A percentile compares a stretch with the other conserved stretches of the same genome.
Evolutionary conservation across 2,113 vertebrate genomes (phyloP).

Genomic region (Cynocephalus volans): DNA sequence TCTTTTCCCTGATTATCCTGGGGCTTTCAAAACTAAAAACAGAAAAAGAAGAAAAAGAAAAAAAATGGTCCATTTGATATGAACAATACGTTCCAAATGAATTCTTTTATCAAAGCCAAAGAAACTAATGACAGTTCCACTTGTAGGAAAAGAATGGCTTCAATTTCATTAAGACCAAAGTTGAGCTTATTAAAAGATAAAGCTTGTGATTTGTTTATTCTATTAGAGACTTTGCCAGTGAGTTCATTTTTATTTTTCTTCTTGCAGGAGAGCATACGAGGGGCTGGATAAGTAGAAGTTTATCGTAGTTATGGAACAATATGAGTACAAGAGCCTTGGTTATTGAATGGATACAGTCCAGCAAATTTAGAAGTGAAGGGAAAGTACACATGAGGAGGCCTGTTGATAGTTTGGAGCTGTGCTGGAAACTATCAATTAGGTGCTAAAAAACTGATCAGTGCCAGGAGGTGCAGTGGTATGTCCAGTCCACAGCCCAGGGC

Average conservation of each 20-base stretch:
- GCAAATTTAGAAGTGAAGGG: background rate
- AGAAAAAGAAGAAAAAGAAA: background rate
- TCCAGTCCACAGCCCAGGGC: background rate
- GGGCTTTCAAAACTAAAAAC: background rate
- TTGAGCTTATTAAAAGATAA: constrained; percentile 50
- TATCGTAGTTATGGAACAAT: background rate
- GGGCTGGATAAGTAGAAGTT: background rate
- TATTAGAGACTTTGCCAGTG: constrained; percentile 46
- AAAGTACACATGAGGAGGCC: background rate
- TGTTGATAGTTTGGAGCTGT: background rate
- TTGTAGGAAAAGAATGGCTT: constrained; percentile 24
- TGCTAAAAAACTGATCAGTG: constrained; percentile 23
- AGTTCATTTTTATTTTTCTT: constrained; percentile 57
- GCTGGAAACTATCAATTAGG: background rate
- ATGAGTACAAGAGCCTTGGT: background rate
- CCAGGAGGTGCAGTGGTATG: background rate
- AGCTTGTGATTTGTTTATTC: constrained; percentile 37
- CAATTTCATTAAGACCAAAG: constrained; percentile 37
- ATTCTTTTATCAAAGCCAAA: constrained; percentile 23
- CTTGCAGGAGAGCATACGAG: constrained; percentile 7
- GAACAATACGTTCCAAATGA: constrained; percentile 25
- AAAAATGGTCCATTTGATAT: background rate
- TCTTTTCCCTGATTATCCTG: background rate
- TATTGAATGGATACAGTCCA: background rate
- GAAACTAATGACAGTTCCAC: background rate